phyloP scores from a whole-genome alignment of 2,888 invertebrate genomes.

The Arctia plantaginis region DNA sequence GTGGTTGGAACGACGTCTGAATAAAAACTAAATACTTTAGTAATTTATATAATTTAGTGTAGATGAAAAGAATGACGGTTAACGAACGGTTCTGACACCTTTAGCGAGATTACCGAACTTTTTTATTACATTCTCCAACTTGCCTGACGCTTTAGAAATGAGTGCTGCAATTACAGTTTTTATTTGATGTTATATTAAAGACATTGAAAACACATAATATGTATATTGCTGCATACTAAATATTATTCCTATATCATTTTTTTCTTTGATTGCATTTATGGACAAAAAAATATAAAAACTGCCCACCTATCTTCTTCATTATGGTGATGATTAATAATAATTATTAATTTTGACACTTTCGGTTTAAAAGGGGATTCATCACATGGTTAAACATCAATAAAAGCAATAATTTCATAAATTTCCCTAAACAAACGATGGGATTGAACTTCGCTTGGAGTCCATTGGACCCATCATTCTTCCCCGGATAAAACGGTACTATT shows the following conservation, averaged over 20 bases:
- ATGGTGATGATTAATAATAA: background rate
- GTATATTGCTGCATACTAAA: conserved; percentile 25
- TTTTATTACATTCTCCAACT: conserved; percentile 61
- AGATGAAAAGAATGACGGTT: conserved; percentile 61
- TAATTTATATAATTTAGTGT: conserved; percentile 65
- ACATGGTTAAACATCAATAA: conserved; percentile 57
- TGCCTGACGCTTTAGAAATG: conserved; percentile 57
- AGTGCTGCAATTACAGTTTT: conserved; percentile 63
- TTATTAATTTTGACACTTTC: conserved; percentile 34
- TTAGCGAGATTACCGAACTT: conserved; percentile 60
- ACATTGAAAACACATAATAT: conserved; percentile 27
- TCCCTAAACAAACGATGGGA: conserved; percentile 76
- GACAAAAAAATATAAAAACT: background rate
- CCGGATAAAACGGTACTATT: conserved; percentile 79
- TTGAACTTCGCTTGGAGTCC: conserved; percentile 72
- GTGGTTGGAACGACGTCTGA: conserved; percentile 35
- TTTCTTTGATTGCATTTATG: background rate
- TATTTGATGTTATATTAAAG: conserved; percentile 42
- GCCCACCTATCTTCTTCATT: background rate
- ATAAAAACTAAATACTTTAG: conserved; percentile 63
- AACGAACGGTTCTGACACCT: conserved; percentile 73
- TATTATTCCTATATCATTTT: conserved; percentile 12
- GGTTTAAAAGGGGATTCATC: conserved; percentile 41
- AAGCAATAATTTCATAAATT: conserved; percentile 67
- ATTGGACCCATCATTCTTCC: conserved; percentile 67